phyloP scores from a whole-genome alignment of 2,888 invertebrate genomes.

The Aplocera efformata region DNA sequence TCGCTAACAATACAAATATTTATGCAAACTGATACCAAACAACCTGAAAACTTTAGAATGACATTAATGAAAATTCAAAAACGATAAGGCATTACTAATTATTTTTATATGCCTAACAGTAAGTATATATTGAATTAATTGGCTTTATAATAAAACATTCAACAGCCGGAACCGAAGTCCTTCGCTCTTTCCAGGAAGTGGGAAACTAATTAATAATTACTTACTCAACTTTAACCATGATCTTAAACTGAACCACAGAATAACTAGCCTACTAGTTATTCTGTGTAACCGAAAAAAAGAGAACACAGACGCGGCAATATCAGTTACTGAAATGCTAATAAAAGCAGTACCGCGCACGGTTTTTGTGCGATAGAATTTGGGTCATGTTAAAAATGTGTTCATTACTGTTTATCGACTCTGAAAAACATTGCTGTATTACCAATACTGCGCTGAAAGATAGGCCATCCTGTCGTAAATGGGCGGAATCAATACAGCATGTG shows the following conservation, averaged over 20 bases:
- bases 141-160: constrained; percentile 37
- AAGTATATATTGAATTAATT: constrained; percentile 42
- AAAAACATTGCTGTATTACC: constrained; percentile 18
- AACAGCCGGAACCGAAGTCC: constrained; percentile 49
- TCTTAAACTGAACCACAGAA: constrained; percentile 31
- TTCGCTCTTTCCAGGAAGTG: constrained; percentile 50
- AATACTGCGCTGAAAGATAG: constrained; percentile 11
- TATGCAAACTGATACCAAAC: constrained; percentile 13
- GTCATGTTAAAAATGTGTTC: constrained; percentile 34
- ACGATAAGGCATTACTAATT: no score
- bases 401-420: constrained; percentile 21
- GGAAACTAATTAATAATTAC: constrained; percentile 38
- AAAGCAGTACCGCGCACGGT: constrained; percentile 26
- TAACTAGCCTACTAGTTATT: neutral
- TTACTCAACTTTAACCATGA: constrained; percentile 27
- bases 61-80: no score
- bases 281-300: neutral
- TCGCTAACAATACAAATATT: constrained; percentile 13
- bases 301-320: constrained; percentile 27
- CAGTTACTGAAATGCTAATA: constrained; percentile 27
- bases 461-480: constrained; percentile 14
- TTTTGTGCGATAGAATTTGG: constrained; percentile 31
- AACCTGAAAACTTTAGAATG: constrained; percentile 20
- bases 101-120: no score
- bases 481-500: constrained; percentile 18